Percentiles rank a stretch among this genome's conserved stretches.
Evolutionary conservation across 2,888 invertebrate genomes (phyloP).

Genomic region (Morpho achilles): DNA sequence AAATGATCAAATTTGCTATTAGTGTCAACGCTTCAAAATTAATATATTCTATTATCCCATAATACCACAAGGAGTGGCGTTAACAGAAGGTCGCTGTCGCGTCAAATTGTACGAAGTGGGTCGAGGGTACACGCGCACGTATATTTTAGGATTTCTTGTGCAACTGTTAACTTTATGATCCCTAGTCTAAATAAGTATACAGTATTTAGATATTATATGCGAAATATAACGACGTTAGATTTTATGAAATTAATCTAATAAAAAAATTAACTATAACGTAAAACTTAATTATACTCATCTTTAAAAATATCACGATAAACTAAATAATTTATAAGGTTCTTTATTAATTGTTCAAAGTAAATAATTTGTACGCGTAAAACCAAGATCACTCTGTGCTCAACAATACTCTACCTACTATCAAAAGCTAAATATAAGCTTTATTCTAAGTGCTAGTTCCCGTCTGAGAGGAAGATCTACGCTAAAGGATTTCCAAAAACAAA

Average conservation of each 20-base stretch:
- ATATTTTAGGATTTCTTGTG: slow-evolving; percentile 65
- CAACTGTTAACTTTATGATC: slow-evolving; percentile 37
- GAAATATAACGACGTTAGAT: not conserved
- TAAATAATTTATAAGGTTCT: no score
- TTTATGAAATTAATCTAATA: not conserved
- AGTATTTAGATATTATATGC: not conserved
- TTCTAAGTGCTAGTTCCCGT: slow-evolving; percentile 38
- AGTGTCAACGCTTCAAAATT: no score
- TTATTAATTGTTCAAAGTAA: no score
- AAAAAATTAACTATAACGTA: no score
- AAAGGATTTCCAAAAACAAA: slow-evolving; percentile 55
- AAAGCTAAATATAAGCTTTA: slow-evolving; percentile 59
- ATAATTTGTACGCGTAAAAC: no score
- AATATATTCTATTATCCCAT: slow-evolving; percentile 6
- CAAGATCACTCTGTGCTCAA: no score
- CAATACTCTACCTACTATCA: not conserved
- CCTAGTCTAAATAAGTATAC: slow-evolving; percentile 1
- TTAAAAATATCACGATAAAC: no score
- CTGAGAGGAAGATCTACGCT: slow-evolving; percentile 46
- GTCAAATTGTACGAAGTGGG: slow-evolving; percentile 41
- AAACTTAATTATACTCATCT: no score
- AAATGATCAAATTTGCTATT: no score
- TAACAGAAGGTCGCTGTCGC: slow-evolving; percentile 22
- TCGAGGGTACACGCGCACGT: slow-evolving; percentile 49
- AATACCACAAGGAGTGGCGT: slow-evolving; percentile 20